Base-by-base conservation (phyloP, 2,113 vertebrate species). In the Cinclus cinclus region DNA sequence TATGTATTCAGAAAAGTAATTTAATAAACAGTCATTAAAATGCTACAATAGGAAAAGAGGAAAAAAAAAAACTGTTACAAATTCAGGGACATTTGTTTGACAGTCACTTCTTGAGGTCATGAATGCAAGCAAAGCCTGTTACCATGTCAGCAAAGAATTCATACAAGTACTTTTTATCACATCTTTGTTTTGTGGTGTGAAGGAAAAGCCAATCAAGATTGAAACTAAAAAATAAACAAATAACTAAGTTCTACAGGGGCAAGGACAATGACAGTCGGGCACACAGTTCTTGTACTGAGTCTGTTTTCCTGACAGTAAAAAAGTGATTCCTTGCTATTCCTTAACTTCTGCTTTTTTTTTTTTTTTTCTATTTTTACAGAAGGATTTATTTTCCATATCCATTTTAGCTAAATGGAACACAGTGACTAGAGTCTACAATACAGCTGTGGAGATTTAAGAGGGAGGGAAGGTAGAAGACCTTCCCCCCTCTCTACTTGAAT, bases 51-150 rank as follows among this genome's bases (percentile, higher is more conserved):
- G 23, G 7, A 62, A 92, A 60, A 80, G 12, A 64, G 49, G 60
- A 58, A 18, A 47, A 53, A 47, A 42, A 41, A 17, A 47, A 16
- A 3, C 13, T 75, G 11, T 84, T 85, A 76, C 5, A 47, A 85
- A 65, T 94, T 91, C 93, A 95, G 78, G 70, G 84, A 85, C 77
- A 42, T 92, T 89, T 87, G 62, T 68, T n/a, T 28, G 52, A 63
- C 35, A 70, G 23, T 56, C n/a, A 44, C 21, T 79, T 79, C 58
- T 69, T 92, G 65, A 79, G 84, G 91, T 59, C 70, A 63, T 21
- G 33, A 79, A 67, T 78, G 30, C 30, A 81, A 87, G 63, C 39
- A 87, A 87, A 91, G 59, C 22, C 21, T 84, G 73, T 87, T 65
- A 94, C 18, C 37, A 65, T 47, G 37, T 79, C 91, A 94, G 58